Evolutionary conservation across 2,113 vertebrate species (phyloP).

Genomic region (Apistogramma diplotaenia): DNA sequence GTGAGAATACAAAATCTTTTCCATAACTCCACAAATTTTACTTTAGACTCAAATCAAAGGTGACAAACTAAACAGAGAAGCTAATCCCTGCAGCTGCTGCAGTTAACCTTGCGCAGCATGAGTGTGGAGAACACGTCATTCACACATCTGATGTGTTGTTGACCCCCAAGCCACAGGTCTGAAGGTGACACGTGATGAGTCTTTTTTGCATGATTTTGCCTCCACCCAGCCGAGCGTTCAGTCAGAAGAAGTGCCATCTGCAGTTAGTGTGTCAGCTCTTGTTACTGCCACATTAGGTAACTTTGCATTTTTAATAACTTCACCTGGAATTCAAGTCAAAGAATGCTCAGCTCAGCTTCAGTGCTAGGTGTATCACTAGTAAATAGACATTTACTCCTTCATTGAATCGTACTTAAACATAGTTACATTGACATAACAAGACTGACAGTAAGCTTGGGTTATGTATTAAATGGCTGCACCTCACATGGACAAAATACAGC

Average conservation of each 20-base stretch:
- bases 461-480: neutral
- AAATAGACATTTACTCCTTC: neutral
- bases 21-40: neutral
- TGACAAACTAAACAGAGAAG: neutral
- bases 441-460: neutral
- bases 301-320: neutral
- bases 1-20: neutral
- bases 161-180: conserved; percentile 8
- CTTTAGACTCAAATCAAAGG: neutral
- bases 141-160: conserved; percentile 38
- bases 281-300: neutral
- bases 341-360: neutral
- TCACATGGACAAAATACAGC: neutral
- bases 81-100: neutral
- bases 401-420: neutral
- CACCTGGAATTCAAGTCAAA: neutral
- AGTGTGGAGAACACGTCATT: neutral
- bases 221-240: neutral
- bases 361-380: neutral
- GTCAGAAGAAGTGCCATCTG: neutral
- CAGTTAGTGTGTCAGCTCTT: neutral
- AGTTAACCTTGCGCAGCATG: neutral
- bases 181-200: neutral
- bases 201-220: neutral
- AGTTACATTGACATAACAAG: neutral